Evolutionary conservation across 2,888 invertebrate genomes (phyloP), one percentile per base, ranked within the genome.

Genomic region (Drosophila stalkeri): DNA sequence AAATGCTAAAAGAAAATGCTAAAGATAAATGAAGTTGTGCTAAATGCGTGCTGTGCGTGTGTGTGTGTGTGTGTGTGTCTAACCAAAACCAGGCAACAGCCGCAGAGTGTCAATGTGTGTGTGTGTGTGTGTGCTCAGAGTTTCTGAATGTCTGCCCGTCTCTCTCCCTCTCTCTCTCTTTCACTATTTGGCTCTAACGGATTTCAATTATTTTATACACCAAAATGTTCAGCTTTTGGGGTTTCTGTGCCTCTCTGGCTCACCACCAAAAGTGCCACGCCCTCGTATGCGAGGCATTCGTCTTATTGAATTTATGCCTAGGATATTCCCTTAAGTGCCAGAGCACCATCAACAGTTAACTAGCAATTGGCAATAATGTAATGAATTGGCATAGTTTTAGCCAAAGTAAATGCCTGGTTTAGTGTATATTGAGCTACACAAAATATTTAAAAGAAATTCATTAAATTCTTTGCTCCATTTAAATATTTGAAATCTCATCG

Each of bases 1-100:
- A 87, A 87, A 87, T 87, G 86, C 90, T 90, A 83, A 86, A 82
- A 75, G 86, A 86, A 86, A 86, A 90, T 90, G 90, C 90, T 78
- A 81, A 89, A 90, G 86, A 87, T 90, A 87, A 87, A 87, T 87
- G 89, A 87, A 87, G 86, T 89, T 87, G 90, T 84, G 89, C 89
- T 86, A 90, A 90, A 89, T 86, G 86, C 86, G 89, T 86, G 86
- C 82, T 87, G 88, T 82, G 85, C 86, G 73, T 79, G 56, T 64
- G 46, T 56, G 35, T 54, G 3, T 87, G 88, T 82, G 85, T 82
- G 73, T 79, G 56, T 64, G 46, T 56, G 35, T 55, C 55, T 49
- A 4, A 35, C 20, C 62, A 35, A 46, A 33, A n/a, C 65, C 59
- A 43, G 23, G 33, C 31, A 43, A 20, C 54, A 65, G 20, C 41